Evolutionary conservation across 1,140 invertebrate genomes (phyloP).

Genomic region (Metaphire vulgaris): DNA sequence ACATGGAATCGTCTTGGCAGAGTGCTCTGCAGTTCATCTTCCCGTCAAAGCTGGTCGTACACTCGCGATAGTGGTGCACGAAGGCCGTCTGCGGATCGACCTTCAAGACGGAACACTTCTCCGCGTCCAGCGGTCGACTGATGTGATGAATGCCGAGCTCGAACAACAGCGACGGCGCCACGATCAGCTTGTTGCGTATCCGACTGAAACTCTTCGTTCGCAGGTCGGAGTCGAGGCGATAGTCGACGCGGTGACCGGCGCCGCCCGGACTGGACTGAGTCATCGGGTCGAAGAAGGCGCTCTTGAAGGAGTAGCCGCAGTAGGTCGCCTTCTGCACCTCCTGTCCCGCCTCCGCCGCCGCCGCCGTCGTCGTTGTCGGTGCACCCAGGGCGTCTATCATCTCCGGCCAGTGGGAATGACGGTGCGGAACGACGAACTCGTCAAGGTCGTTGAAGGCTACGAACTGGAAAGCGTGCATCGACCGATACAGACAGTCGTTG

Average conservation of each 20-base stretch:
- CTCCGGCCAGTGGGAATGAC: slow-evolving; percentile 11
- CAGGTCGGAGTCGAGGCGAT: slow-evolving; percentile 19
- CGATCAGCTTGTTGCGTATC: slow-evolving; percentile 43
- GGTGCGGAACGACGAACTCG: slow-evolving; percentile 37
- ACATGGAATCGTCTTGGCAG: not conserved
- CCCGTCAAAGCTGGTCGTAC: slow-evolving; percentile 36
- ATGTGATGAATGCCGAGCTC: slow-evolving; percentile 51
- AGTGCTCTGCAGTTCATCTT: slow-evolving; percentile 36
- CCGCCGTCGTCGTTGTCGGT: not conserved
- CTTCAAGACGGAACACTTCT: slow-evolving; percentile 28
- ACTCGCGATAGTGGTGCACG: slow-evolving; percentile 76
- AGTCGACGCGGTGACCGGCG: not conserved
- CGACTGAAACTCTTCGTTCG: slow-evolving; percentile 32
- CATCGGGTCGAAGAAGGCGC: slow-evolving; percentile 41
- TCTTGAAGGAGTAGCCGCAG: slow-evolving; percentile 41
- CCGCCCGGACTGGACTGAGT: not conserved
- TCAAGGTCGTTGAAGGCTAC: slow-evolving; percentile 48
- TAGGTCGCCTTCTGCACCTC: not conserved
- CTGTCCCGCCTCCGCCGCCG: not conserved
- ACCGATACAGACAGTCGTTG: slow-evolving; percentile 48
- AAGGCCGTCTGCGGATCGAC: slow-evolving; percentile 65
- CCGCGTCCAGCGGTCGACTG: slow-evolving; percentile 34
- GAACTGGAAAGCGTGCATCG: slow-evolving; percentile 42
- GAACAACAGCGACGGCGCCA: slow-evolving; percentile 39
- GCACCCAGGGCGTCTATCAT: slow-evolving; percentile 7